A percentile compares a stretch with the other conserved stretches of the same genome.
Conservation (phyloP, 2,797 vertebrate genomes). For the Micropoecilia bifurca region DNA sequence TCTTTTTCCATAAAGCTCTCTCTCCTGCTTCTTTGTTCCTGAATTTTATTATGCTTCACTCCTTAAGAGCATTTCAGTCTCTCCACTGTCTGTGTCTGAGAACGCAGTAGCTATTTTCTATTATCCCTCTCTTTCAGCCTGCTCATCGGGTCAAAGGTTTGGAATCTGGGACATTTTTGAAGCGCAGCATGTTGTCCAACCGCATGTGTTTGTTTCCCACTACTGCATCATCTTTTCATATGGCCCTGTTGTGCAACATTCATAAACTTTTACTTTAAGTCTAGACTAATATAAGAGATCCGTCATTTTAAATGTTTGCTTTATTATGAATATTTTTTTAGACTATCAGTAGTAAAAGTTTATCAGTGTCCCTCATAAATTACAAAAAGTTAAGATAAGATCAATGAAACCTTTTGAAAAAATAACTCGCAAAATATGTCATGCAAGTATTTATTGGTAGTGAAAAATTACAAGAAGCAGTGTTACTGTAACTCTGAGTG, state of each 20-base stretch:
- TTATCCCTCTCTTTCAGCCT: constrained; percentile 14
- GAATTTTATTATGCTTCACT: constrained; percentile 11
- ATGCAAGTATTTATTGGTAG: not conserved
- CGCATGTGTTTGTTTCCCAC: constrained; percentile 2
- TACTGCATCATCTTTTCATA: constrained; percentile 11
- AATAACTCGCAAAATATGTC: not conserved
- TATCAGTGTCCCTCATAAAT: not conserved
- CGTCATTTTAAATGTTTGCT: not conserved
- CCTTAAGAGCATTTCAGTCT: constrained; percentile 25
- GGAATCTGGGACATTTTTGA: constrained; percentile 40
- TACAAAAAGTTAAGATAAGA: not conserved
- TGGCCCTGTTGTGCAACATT: not conserved
- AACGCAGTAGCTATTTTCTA: not conserved
- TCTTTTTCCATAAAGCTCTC: constrained; percentile 35
- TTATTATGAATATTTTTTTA: too few relatives aligned
- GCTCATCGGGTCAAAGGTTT: constrained; percentile 16
- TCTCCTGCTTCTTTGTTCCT: constrained; percentile 17
- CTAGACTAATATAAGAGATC: not conserved
- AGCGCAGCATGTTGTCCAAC: constrained; percentile 24
- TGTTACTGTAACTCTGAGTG: not conserved
- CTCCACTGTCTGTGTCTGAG: constrained; percentile 15
- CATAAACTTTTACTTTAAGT: not conserved
- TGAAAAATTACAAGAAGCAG: not conserved
- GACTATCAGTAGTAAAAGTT: too few relatives aligned
- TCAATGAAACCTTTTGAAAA: not conserved